These are phyloP conservation scores for Archilochus colubris DNA, from an alignment of 2,113 vertebrate species.

Conservation along the genomic window DNA sequence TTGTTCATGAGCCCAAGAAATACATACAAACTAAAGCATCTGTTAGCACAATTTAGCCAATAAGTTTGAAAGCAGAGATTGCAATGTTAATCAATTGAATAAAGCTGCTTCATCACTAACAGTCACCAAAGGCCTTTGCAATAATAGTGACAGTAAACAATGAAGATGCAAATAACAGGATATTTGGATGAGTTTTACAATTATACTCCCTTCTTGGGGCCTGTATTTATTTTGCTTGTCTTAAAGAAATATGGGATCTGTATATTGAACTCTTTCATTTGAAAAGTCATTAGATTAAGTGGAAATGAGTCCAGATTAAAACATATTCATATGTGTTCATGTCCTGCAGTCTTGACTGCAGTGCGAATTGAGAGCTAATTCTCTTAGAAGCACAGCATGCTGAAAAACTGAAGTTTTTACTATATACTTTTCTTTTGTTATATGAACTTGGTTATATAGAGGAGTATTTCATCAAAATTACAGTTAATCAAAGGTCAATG, in stretches of 20 bases:
- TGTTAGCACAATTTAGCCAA: background rate
- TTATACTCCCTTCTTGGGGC: background rate
- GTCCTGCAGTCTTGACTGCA: background rate
- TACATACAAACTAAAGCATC: background rate
- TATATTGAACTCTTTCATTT: background rate
- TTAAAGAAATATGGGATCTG: background rate
- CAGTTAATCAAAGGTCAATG: background rate
- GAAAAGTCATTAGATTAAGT: background rate
- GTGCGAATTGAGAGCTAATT: background rate
- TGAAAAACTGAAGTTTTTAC: background rate
- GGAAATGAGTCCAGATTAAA: background rate
- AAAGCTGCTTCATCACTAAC: background rate
- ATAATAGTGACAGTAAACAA: background rate
- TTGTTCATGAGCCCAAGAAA: background rate
- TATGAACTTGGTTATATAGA: background rate
- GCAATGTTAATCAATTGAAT: background rate
- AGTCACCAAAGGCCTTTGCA: background rate
- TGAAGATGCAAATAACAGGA: background rate
- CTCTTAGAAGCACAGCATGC: background rate
- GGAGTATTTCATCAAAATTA: background rate
- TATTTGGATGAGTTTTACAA: background rate
- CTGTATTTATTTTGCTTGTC: background rate
- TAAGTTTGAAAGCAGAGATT: background rate
- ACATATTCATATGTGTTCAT: background rate
- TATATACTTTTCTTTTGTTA: background rate